Conservation (phyloP, 2,888 invertebrate genomes). For the Ennomos quercinarius region DNA sequence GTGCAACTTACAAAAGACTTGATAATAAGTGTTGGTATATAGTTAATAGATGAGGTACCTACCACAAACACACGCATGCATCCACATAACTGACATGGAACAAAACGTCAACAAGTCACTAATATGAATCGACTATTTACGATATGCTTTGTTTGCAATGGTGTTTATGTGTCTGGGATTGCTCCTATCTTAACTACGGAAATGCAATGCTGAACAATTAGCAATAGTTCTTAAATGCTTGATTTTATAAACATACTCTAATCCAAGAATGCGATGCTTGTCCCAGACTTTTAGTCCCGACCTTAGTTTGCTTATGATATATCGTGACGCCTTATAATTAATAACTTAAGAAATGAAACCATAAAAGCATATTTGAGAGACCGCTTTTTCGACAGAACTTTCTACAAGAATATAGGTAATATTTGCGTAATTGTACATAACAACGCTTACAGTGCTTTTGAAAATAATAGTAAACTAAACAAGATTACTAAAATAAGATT, state of each 20-base stretch:
- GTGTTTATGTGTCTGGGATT: constrained; percentile 66
- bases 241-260: constrained; percentile 45
- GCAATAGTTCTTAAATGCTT: constrained; percentile 51
- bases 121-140: constrained; percentile 36
- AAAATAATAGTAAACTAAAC: no score
- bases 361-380: constrained; percentile 13
- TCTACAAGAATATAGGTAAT: constrained; percentile 1
- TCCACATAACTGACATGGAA: background rate
- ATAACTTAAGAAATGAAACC: constrained; percentile 10
- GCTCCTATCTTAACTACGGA: constrained; percentile 45
- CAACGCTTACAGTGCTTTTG: no score
- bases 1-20: no score
- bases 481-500: no score
- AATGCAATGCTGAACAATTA: constrained; percentile 16
- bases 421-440: no score
- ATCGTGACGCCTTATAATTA: background rate
- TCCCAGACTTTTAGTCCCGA: constrained; percentile 49
- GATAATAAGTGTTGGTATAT: no score
- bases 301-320: constrained; percentile 51
- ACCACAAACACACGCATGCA: constrained; percentile 3
- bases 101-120: constrained; percentile 31
- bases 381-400: constrained; percentile 25
- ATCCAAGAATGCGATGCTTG: constrained; percentile 72
- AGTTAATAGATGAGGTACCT: no score
- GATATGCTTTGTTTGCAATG: constrained; percentile 42